phyloP scores from a whole-genome alignment of 2,113 vertebrate species.

The Drymodes brunneopygia region DNA sequence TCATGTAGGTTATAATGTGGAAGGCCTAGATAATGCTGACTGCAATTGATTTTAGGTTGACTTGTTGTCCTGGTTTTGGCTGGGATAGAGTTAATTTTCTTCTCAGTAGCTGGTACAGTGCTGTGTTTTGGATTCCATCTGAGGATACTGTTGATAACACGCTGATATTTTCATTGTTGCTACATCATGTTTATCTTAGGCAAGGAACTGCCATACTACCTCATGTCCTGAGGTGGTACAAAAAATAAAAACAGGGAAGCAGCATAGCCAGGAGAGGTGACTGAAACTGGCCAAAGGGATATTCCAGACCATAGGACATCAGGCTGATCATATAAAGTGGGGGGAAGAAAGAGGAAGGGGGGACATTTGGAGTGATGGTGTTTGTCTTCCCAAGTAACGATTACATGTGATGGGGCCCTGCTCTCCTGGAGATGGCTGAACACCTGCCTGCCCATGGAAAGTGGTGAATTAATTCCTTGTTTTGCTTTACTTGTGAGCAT shows the following conservation, averaged over 20 bases:
- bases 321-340: not conserved
- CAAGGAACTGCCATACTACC: not conserved
- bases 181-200: not conserved
- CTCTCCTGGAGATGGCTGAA: not conserved
- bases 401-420: not conserved
- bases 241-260: not conserved
- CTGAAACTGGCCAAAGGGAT: not conserved
- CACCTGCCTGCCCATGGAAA: not conserved
- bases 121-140: not conserved
- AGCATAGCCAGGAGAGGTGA: not conserved
- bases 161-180: not conserved
- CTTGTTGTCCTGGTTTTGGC: not conserved
- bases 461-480: not conserved
- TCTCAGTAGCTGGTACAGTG: not conserved
- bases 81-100: not conserved
- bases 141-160: not conserved
- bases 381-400: not conserved
- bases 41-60: not conserved
- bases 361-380: not conserved
- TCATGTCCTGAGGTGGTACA: not conserved
- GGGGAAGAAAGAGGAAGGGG: not conserved
- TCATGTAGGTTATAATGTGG: not conserved
- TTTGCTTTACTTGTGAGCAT: not conserved
- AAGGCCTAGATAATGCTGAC: not conserved
- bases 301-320: not conserved